phyloP scores from a whole-genome alignment of 2,113 vertebrate species.

The Physeter macrocephalus region DNA sequence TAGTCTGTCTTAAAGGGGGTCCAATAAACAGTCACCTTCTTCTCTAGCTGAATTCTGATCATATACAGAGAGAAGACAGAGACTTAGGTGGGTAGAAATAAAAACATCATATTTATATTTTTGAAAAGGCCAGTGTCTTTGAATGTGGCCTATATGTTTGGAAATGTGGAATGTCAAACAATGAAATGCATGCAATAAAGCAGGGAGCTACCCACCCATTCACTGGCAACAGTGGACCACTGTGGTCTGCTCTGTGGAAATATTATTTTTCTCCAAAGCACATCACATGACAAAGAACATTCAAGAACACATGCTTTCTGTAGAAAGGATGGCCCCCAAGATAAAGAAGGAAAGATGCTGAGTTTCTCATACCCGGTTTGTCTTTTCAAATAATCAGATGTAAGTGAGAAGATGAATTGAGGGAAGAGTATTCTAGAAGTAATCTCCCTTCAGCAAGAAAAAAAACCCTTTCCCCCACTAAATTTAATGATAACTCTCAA shows the following conservation, averaged over 20 bases:
- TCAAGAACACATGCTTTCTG: not conserved
- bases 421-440: not conserved
- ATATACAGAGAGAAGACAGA: not conserved
- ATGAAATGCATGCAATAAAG: not conserved
- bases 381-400: not conserved
- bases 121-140: not conserved
- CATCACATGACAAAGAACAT: not conserved
- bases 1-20: rapidly evolving
- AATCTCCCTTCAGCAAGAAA: not conserved
- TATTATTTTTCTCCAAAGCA: not conserved
- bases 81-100: not conserved
- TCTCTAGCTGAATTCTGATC: not conserved
- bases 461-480: not conserved
- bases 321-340: not conserved
- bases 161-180: not conserved
- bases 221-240: too few species aligned
- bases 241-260: not conserved
- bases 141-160: not conserved
- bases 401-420: not conserved
- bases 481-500: not conserved
- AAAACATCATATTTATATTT: not conserved
- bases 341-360: not conserved
- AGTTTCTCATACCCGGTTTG: not conserved
- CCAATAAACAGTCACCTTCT: not conserved
- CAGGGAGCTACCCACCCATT: not conserved